Evolutionary conservation across 2,888 invertebrate species (phyloP).

Genomic region (Mantis religiosa): DNA sequence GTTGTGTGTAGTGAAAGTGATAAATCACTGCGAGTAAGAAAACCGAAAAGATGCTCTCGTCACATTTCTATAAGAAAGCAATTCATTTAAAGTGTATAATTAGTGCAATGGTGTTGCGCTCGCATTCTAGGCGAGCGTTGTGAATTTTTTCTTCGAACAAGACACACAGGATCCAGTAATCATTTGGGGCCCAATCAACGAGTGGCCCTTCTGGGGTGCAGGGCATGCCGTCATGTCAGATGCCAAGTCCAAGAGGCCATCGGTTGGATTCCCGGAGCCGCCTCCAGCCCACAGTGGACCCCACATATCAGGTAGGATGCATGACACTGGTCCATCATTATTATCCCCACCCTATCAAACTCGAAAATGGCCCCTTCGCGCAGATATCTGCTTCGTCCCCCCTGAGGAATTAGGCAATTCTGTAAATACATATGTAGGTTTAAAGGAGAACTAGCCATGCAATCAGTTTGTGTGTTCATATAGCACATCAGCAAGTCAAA

Average conservation of each 20-base stretch:
- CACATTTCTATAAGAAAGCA: neutral
- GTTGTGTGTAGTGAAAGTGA: neutral
- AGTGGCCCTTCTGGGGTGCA: neutral
- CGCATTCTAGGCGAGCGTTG: neutral
- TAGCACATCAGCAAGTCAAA: no score
- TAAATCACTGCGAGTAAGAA: neutral
- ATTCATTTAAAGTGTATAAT: neutral
- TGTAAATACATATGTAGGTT: neutral
- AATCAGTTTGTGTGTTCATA: neutral
- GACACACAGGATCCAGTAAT: neutral
- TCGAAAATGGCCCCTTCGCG: neutral
- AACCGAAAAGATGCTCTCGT: neutral
- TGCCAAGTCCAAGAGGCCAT: neutral
- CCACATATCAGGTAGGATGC: neutral
- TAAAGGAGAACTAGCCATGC: neutral
- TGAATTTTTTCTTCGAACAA: neutral
- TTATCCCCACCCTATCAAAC: neutral
- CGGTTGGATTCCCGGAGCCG: neutral
- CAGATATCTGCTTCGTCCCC: neutral
- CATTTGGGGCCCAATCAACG: neutral
- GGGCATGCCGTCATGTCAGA: neutral
- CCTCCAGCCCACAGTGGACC: neutral
- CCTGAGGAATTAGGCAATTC: neutral
- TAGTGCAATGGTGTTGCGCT: neutral
- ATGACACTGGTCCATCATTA: neutral